Evolutionary conservation across 2,888 invertebrate species (phyloP).

Genomic region (Podabrus alpinus): DNA sequence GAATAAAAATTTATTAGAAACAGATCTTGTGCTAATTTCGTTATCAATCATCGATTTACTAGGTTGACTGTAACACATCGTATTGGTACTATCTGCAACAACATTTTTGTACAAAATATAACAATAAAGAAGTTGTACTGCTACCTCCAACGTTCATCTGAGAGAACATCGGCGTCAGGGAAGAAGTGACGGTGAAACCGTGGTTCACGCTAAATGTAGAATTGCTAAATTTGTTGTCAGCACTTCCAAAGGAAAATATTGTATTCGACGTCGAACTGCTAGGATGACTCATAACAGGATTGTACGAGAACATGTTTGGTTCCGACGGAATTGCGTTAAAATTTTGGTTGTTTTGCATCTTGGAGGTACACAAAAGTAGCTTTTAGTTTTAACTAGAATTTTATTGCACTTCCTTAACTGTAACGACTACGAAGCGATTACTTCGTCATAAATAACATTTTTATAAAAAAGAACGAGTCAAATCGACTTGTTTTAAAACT

Average conservation of each 20-base stretch:
- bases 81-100: background rate
- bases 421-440: background rate
- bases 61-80: background rate
- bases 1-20: background rate
- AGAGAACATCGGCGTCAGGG: background rate
- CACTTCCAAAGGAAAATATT: background rate
- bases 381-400: background rate
- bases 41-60: background rate
- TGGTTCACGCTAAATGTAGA: background rate
- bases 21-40: background rate
- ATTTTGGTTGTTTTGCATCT: background rate
- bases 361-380: background rate
- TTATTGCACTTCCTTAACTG: background rate
- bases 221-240: background rate
- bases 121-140: background rate
- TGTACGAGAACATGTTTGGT: background rate
- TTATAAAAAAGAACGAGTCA: background rate
- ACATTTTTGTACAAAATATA: background rate
- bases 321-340: background rate
- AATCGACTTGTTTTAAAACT: background rate
- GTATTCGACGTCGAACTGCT: background rate
- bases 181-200: background rate
- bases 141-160: background rate
- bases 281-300: background rate
- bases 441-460: background rate